Base-by-base conservation (phyloP, 2,888 invertebrate genomes). In the Netelia melanura region DNA sequence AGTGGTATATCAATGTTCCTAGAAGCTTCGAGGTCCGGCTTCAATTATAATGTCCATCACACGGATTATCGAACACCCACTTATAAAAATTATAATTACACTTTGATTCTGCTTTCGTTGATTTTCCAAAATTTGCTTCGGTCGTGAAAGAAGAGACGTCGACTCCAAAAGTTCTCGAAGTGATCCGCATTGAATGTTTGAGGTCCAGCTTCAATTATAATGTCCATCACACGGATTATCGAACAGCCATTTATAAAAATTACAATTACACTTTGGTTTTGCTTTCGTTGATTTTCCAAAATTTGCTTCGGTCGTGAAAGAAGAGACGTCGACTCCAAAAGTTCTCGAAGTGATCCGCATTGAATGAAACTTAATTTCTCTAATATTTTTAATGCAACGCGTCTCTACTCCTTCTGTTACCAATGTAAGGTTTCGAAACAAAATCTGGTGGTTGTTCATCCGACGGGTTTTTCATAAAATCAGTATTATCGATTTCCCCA, bases 1-100 rank as follows among this genome's bases (percentile, higher is more conserved):
- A 88, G 88, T 90, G 90, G 90, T 91, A 91, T 91, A 91, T 91
- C 90, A 91, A 91, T 91, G 90, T 83, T 81, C 83, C 88, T 86
- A 89, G 88, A 90, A 91, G 85, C 86, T 78, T 21, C 1, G 21
- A 30, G 30, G 30, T 30, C 30, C 30, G 3, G 30, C 30, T 30
- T 5, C 5, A 30, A 30, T 30, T 17, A 54, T 61, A 62, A 74
- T 68, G 48, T 54, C 21, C 61, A 62, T 68, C 44, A 56, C 44
- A 52, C 56, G 76, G 21, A 48, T n/a, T 70, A 38, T 62, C 14
- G 38, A 61, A 62, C 70, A 76, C 30, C 30, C 56, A 21, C 21
- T 30, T 30, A 62, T 62, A 67, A 38, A 38, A 38, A 38, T 38
- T 38, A 38, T 6, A 38, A 38, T 5, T 38, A 38, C 38, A 21